phyloP scores from a whole-genome alignment of 1,140 invertebrate species.

The Heliothis subflexa region DNA sequence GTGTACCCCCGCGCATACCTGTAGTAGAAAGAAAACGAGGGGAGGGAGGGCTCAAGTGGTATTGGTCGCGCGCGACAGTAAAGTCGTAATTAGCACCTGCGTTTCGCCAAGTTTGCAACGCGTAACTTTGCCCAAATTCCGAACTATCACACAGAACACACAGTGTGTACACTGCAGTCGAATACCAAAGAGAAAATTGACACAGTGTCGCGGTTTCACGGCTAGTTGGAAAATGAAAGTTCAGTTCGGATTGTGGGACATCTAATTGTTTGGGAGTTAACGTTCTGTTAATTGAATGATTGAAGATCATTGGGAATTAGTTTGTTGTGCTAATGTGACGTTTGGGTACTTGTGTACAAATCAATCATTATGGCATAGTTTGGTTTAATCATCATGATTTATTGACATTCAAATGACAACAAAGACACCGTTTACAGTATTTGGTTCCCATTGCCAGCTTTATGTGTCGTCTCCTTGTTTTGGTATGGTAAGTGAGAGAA shows the following conservation, averaged over 20 bases:
- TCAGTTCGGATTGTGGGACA: slow-evolving; percentile 34
- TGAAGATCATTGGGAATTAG: slow-evolving; percentile 37
- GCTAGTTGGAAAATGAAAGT: slow-evolving; percentile 35
- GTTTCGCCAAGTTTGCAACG: slow-evolving; percentile 51
- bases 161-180: slow-evolving; percentile 4
- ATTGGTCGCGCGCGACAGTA: slow-evolving; percentile 34
- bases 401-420: too few species aligned
- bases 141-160: slow-evolving; percentile 7
- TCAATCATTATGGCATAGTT: neutral
- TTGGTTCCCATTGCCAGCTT: too few species aligned
- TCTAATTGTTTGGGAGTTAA: slow-evolving; percentile 36
- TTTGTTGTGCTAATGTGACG: neutral
- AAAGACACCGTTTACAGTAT: too few species aligned
- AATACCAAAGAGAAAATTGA: neutral
- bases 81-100: slow-evolving; percentile 57
- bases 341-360: slow-evolving; percentile 4
- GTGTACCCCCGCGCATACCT: neutral
- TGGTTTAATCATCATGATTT: neutral
- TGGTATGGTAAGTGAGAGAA: too few species aligned
- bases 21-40: neutral
- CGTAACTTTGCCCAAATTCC: slow-evolving; percentile 43
- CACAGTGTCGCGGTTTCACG: slow-evolving; percentile 21
- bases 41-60: slow-evolving; percentile 32
- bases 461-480: too few species aligned
- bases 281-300: slow-evolving; percentile 47